Base-by-base conservation (phyloP, 2,888 invertebrate genomes). In the Lordiphosa andalusiaca region DNA sequence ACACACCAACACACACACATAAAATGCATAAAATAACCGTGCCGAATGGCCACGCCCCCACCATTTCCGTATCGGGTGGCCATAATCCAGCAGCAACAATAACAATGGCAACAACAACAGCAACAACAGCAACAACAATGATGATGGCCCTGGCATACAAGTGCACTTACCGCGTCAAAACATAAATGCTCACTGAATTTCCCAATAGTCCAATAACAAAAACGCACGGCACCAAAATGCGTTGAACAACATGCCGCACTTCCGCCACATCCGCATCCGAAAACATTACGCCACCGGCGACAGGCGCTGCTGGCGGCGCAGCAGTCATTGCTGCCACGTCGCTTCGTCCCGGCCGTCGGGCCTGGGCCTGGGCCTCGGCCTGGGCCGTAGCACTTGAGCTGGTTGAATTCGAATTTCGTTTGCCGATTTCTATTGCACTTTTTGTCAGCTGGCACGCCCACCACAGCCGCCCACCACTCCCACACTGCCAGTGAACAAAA, bases 181-280 rank as follows among this genome's bases (percentile, higher is more conserved):
- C 91, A 86, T 91, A 90, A 62, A 91, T 90, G 70, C 91, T 91
- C 67, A 91, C 88, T 54, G 90, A 90, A 86, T 95, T 95, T 48
- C 94, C 94, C 53, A 93, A 88, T 56, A 94, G 91, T 60, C 95
- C 95, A 59, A 94, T 90, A 65, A 92, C 90, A 63, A 93, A 92
- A 71, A 93, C 90, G 67, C 92, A 90, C 50, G 93, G 93, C 59
- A 93, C 92, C 55, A 93, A 88, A 36, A 93, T 91, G 69, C 91
- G 90, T 87, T 93, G 93, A 59, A 93, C 87, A 83, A 89, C 82
- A 78, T 88, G 85, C 73, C 89, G 88, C 73, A 88, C 89, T 76
- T 84, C 84, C 71, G 80, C 87, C 72, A 87, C 86, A 84, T 89
- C 84, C 85, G 84, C 76, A 69, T 77, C 75, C 72, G 84, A 86